A percentile compares a stretch with the other conserved stretches of the same genome.
Evolutionary conservation across 2,888 invertebrate genomes (phyloP).

Genomic region (Drosophila percnosoma): DNA sequence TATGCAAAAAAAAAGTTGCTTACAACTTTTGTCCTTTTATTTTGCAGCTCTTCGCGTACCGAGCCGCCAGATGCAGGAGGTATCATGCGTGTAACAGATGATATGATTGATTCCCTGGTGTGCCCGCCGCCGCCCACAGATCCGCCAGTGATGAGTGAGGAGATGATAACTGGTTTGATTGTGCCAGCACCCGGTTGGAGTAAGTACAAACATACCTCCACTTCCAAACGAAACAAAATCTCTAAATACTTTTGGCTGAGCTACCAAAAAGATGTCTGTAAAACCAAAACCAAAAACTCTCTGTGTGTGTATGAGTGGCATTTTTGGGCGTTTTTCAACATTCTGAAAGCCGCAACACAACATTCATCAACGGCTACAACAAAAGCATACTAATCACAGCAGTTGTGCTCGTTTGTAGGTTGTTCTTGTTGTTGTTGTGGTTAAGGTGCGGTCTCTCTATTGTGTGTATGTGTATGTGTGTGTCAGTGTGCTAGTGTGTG

Average conservation of each 20-base stretch:
- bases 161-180: conserved; percentile 98
- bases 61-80: conserved; percentile 92
- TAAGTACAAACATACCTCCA: conserved; percentile 86
- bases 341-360: conserved; percentile 66
- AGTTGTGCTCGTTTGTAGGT: conserved; percentile 29
- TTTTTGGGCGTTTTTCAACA: conserved; percentile 42
- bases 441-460: conserved; percentile 54
- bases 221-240: conserved; percentile 22
- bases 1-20: conserved; percentile 7
- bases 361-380: conserved; percentile 69
- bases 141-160: conserved; percentile 96
- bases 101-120: conserved; percentile 97
- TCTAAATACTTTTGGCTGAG: conserved; percentile 35
- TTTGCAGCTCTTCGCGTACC: conserved; percentile 90
- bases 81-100: conserved; percentile 95
- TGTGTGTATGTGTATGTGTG: conserved; percentile 6
- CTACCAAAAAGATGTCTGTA: conserved; percentile 8
- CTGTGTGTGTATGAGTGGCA: conserved; percentile 33
- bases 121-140: conserved; percentile 98
- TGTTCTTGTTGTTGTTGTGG: conserved; percentile 40
- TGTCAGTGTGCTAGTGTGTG: conserved; percentile 24
- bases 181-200: conserved; percentile 98
- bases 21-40: conserved; percentile 5
- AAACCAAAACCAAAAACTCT: conserved; percentile 38
- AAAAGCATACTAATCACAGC: conserved; percentile 75